Conservation (phyloP, 92 coral and sea anemone genomes). For the Phenganax stokvisi region DNA sequence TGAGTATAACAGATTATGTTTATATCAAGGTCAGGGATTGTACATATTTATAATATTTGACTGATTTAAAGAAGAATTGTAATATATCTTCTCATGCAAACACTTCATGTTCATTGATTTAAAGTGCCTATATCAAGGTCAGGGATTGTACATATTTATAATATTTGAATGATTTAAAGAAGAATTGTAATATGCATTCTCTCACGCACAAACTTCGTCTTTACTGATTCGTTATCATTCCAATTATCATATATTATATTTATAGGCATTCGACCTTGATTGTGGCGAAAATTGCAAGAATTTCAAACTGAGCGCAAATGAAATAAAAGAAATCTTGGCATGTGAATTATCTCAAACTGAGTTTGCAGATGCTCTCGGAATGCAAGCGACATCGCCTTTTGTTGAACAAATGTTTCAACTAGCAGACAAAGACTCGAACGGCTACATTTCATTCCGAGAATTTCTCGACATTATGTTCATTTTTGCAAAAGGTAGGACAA, state of each 20-base stretch:
- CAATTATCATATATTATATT: background rate
- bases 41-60: too few species aligned
- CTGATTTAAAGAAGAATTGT: too few species aligned
- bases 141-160: too few species aligned
- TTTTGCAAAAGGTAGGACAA: constrained; percentile 25
- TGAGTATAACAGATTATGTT: background rate
- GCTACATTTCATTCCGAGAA: constrained; percentile 31
- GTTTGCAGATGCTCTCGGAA: constrained; percentile 27
- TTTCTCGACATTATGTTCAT: constrained; percentile 31
- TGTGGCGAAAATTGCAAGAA: constrained; percentile 25
- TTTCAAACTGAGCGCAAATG: constrained; percentile 30
- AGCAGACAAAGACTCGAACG: constrained; percentile 35
- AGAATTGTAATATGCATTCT: too few species aligned
- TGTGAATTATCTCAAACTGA: constrained; percentile 36
- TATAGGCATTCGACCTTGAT: constrained; percentile 36
- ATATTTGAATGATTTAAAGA: too few species aligned
- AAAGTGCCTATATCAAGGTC: too few species aligned
- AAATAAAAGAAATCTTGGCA: constrained; percentile 18
- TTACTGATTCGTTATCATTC: too few species aligned
- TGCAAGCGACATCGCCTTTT: constrained; percentile 32
- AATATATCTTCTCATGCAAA: background rate
- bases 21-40: too few species aligned
- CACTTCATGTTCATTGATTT: background rate
- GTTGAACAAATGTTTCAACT: constrained; percentile 32
- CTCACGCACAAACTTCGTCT: background rate